Conservation (phyloP, 2,797 vertebrate genomes). For the Enteromius afrohamiltoni region DNA sequence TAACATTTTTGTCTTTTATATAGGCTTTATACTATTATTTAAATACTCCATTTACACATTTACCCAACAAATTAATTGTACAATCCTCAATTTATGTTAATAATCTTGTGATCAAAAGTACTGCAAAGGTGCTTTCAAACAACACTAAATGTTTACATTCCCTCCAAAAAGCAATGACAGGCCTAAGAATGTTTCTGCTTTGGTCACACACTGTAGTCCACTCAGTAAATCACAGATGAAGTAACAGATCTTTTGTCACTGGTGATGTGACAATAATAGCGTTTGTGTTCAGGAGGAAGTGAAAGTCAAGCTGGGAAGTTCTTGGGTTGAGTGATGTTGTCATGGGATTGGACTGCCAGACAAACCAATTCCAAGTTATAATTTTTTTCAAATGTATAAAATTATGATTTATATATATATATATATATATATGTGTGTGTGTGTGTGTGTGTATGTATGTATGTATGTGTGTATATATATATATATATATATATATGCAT, state of each 20-base stretch:
- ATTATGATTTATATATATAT: not conserved
- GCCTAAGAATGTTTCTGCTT: not conserved
- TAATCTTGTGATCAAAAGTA: not conserved
- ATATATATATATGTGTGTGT: no score
- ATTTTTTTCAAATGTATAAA: not conserved
- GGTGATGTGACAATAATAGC: not conserved
- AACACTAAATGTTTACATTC: not conserved
- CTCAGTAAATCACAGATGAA: not conserved
- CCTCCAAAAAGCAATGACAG: not conserved
- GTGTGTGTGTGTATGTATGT: no score
- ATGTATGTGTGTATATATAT: not conserved
- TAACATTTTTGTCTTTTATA: not conserved
- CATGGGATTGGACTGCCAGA: not conserved
- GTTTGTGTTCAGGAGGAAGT: not conserved
- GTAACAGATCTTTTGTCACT: not conserved
- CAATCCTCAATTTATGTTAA: not conserved
- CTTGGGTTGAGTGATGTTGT: not conserved
- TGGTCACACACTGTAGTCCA: not conserved
- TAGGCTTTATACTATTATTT: not conserved
- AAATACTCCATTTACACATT: not conserved
- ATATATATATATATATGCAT: not conserved
- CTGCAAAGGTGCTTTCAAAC: not conserved
- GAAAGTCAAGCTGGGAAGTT: conserved; percentile 31
- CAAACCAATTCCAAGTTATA: not conserved
- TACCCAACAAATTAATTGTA: not conserved